A percentile compares a stretch with the other conserved stretches of the same genome.
These are phyloP conservation scores for Proctacanthus coquilletti DNA, from an alignment of 1,140 invertebrate species.

Conservation along the genomic window DNA sequence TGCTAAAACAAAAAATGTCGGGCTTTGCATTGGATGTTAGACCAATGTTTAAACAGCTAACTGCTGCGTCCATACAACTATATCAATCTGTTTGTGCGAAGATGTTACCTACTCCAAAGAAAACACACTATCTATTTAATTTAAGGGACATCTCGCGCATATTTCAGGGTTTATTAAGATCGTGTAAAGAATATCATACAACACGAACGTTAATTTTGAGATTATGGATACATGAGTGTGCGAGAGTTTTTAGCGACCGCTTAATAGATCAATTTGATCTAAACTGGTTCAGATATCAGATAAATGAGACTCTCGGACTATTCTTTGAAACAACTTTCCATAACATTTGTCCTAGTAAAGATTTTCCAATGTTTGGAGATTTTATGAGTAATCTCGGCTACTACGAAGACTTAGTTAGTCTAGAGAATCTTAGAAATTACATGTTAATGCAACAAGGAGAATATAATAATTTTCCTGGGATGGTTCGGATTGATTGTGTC, in stretches of 20 bases:
- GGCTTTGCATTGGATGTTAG: constrained; percentile 67
- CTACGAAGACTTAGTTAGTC: constrained; percentile 61
- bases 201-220: constrained; percentile 50
- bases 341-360: constrained; percentile 59
- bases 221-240: constrained; percentile 72
- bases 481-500: constrained; percentile 61
- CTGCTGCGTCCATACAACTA: constrained; percentile 50
- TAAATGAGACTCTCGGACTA: constrained; percentile 53
- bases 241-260: constrained; percentile 66
- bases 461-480: constrained; percentile 60
- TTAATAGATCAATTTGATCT: constrained; percentile 61
- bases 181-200: constrained; percentile 56
- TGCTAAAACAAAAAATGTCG: constrained; percentile 61
- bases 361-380: constrained; percentile 58
- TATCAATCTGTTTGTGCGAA: constrained; percentile 52
- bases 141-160: constrained; percentile 70
- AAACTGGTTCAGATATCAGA: constrained; percentile 52
- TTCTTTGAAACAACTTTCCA: constrained; percentile 65
- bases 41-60: constrained; percentile 34
- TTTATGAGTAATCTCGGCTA: constrained; percentile 58
- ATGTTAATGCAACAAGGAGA: constrained; percentile 55
- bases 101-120: constrained; percentile 69
- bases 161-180: constrained; percentile 55
- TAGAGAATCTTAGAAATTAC: constrained; percentile 40
- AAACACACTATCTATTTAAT: constrained; percentile 82